Conservation (phyloP, 2,888 invertebrate genomes). For the Acanthosepion pharaonis region DNA sequence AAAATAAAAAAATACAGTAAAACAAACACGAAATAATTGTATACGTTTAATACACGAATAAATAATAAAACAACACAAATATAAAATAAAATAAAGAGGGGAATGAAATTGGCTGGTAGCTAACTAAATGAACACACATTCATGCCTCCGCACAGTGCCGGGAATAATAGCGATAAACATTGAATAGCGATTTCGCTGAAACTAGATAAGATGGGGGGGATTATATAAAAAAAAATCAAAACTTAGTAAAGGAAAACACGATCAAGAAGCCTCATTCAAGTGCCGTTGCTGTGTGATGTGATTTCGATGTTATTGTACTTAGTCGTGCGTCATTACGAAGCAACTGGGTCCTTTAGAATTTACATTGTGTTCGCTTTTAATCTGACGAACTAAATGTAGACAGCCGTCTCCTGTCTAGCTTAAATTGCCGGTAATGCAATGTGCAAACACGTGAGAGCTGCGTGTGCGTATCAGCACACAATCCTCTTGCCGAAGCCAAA, state of each 20-base stretch:
- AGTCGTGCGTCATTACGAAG: neutral
- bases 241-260: neutral
- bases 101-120: neutral
- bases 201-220: neutral
- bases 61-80: neutral
- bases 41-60: neutral
- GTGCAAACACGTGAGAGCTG: neutral
- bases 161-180: neutral
- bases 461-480: neutral
- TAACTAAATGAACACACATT: neutral
- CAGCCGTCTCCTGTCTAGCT: constrained; percentile 33
- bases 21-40: too few species aligned
- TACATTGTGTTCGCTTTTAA: neutral
- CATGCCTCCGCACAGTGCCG: neutral
- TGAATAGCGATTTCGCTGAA: neutral
- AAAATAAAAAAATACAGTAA: too few species aligned
- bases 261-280: neutral
- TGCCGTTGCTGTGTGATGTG: constrained; percentile 4
- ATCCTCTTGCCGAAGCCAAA: neutral
- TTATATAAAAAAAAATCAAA: neutral
- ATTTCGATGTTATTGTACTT: constrained; percentile 15
- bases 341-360: neutral
- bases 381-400: neutral
- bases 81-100: neutral
- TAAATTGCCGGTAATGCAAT: constrained; percentile 15